phyloP scores from a whole-genome alignment of 2,113 vertebrate genomes.

The Microcebus lehilahytsara region DNA sequence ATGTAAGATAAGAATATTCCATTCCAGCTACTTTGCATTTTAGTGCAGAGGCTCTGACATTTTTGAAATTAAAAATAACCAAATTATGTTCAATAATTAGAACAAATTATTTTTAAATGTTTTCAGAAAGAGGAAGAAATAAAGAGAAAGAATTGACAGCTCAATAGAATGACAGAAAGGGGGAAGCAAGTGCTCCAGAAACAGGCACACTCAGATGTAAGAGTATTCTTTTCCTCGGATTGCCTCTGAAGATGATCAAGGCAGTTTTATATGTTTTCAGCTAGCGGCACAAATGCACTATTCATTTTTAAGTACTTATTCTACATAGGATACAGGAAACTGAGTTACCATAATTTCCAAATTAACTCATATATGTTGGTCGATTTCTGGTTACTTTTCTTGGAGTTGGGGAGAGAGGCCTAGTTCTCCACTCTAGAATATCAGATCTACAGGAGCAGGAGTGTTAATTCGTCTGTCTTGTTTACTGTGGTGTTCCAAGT shows the following conservation, averaged over 20 bases:
- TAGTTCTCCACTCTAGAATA: not conserved
- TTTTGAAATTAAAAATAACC: not conserved
- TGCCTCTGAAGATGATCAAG: not conserved
- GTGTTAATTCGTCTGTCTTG: not conserved
- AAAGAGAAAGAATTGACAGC: not conserved
- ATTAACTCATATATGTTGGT: not conserved
- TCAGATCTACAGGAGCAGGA: not conserved
- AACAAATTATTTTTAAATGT: not conserved
- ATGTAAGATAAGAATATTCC: not conserved
- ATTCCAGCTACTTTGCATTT: not conserved
- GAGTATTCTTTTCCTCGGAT: not conserved
- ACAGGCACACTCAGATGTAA: not conserved
- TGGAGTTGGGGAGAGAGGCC: not conserved
- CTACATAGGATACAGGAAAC: not conserved
- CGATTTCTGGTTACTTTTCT: not conserved
- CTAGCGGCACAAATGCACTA: not conserved
- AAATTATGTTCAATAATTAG: not conserved
- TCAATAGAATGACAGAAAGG: not conserved
- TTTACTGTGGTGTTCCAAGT: not conserved
- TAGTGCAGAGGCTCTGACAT: not conserved
- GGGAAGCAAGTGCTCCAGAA: not conserved
- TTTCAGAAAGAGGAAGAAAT: constrained; percentile 8
- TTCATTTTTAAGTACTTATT: constrained; percentile 9
- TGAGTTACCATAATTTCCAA: not conserved
- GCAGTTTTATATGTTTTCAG: not conserved